phyloP scores from a whole-genome alignment of 2,797 vertebrate genomes.

The Melanogrammus aeglefinus region DNA sequence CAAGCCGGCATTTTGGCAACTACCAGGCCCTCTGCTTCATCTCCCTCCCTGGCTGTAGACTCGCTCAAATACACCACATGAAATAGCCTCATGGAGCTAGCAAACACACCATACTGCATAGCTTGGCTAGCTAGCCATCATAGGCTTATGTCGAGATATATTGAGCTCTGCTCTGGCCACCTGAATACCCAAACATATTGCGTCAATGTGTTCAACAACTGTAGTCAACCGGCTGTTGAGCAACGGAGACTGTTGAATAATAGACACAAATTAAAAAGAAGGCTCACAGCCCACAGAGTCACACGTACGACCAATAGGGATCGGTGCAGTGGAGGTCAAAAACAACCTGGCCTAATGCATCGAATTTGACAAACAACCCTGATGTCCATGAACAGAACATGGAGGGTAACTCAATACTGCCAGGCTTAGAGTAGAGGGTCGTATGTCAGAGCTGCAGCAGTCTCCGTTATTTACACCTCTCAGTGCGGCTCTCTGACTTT shows the following conservation, averaged over 20 bases:
- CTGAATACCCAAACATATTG: not conserved
- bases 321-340: conserved; percentile 14
- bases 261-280: not conserved
- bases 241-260: not conserved
- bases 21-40: not conserved
- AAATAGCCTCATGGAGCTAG: conserved; percentile 13
- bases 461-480: not conserved
- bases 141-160: not conserved
- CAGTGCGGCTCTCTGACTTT: conserved; percentile 2
- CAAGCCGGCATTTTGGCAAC: not conserved
- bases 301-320: not conserved
- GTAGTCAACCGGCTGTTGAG: not conserved
- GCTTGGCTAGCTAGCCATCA: conserved; percentile 15
- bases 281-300: not conserved
- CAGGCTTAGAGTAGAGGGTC: not conserved
- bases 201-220: not conserved
- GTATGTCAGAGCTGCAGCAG: not conserved
- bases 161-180: not conserved
- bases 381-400: not conserved
- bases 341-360: conserved; percentile 7
- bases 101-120: conserved; percentile 22
- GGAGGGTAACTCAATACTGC: conserved; percentile 10
- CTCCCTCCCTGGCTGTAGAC: conserved; percentile 8
- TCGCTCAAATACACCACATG: conserved; percentile 22
- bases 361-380: conserved; percentile 2